Base-by-base conservation (phyloP, 2,113 vertebrate genomes). In the Camelus dromedarius region DNA sequence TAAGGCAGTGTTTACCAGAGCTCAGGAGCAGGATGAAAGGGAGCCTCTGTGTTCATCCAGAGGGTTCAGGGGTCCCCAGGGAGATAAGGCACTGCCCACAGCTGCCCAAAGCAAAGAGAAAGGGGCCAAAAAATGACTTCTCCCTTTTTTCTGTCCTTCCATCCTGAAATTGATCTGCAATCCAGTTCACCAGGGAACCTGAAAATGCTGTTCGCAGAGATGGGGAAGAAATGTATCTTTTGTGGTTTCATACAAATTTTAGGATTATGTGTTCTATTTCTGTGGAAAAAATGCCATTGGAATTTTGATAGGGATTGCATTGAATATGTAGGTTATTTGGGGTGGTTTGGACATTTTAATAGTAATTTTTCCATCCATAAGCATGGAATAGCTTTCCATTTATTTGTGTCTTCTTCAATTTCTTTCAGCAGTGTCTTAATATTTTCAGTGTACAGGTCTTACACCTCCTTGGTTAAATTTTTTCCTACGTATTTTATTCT, bases 61-160 rank as follows among this genome's bases (percentile, higher is more conserved):
- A 62, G 22, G 22, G 2, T 62, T 2, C 20, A 84, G 35, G 22
- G 35, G 54, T 70, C 28, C 89, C 30, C n/a, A 46, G 24, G 62
- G 64, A 42, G 50, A 84, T 2, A 64, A 66, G 35, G 35, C 10
- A 48, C 30, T 38, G 42, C 6, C 50, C 7, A 0, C 54, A 24
- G 18, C 28, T 89, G 70, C 54, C 52, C 70, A 89, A 96, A 38
- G 62, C 46, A 54, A 84, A 91, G 26, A 82, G 50, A 90, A 64
- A 56, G 10, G 48, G 3, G 38, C 10, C 6, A 84, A 32, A 64
- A 72, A 48, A 79, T 48, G 54, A 6, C 48, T 89, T 70, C 42
- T 54, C 2, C 28, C 7, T 22, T 95, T 84, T 92, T 46, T 4
- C 91, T 83, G 54, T 52, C 22, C 28, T 84, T 84, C 60, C 42